Evolutionary conservation across 2,113 vertebrate species (phyloP).

Genomic region (Fulica atra): DNA sequence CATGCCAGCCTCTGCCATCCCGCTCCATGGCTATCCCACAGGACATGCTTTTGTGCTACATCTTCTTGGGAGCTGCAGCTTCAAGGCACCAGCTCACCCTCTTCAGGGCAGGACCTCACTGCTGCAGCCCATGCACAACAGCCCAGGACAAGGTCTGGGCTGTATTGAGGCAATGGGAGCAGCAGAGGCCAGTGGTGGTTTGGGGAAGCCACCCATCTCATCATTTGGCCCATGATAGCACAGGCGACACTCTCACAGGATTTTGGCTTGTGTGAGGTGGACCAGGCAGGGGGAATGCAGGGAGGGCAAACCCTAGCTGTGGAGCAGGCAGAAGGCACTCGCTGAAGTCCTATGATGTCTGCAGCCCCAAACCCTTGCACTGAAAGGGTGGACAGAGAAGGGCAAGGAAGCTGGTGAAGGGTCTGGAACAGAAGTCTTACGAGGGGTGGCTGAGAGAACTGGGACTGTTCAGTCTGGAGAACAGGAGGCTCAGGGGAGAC

Average conservation of each 20-base stretch:
- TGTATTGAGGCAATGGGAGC: rapidly evolving
- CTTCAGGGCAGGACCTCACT: neutral
- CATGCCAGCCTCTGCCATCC: neutral
- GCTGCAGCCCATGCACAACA: neutral
- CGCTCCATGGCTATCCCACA: neutral
- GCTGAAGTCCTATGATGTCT: neutral
- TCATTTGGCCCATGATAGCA: neutral
- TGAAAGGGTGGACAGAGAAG: neutral
- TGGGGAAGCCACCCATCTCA: neutral
- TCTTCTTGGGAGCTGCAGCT: neutral
- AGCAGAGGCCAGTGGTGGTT: rapidly evolving
- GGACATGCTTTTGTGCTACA: neutral
- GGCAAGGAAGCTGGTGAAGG: too few species aligned
- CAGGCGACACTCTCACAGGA: neutral
- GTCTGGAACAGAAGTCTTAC: too few species aligned
- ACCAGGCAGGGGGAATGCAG: neutral
- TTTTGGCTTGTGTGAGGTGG: neutral
- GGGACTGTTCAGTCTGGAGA: too few species aligned
- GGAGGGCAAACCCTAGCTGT: neutral
- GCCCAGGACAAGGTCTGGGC: neutral
- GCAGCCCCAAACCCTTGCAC: neutral
- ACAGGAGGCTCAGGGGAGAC: too few species aligned
- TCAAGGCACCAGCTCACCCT: neutral
- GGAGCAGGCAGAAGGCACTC: neutral
- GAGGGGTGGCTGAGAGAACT: too few species aligned